Evolutionary conservation across 2,888 invertebrate species (phyloP), one percentile per base, ranked within the genome.

Genomic region (Hyalella azteca): DNA sequence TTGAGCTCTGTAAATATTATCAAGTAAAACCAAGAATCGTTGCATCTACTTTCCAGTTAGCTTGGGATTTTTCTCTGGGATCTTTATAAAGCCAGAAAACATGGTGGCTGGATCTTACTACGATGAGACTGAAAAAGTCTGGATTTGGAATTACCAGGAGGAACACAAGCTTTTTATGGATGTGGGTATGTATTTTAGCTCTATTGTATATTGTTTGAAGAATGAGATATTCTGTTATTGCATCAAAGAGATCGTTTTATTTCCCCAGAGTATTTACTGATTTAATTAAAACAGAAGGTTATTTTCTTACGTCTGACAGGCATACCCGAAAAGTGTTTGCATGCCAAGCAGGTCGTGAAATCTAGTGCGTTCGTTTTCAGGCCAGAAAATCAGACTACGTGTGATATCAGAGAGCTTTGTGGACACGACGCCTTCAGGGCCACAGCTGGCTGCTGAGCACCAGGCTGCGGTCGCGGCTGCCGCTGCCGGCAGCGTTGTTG

Each of bases 21-120:
- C n/a, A n/a, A n/a, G n/a, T n/a, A n/a, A n/a, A n/a, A n/a, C n/a
- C n/a, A n/a, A n/a, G n/a, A n/a, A n/a, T n/a, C n/a, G n/a, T n/a
- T n/a, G n/a, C n/a, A n/a, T n/a, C n/a, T n/a, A n/a, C 13, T 36
- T 39, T 91, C 81, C 89, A 95, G 96, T 98, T 1, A 94, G 96
- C 1, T 88, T 98, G 85, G 97, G 96, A 78, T 98, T 98, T 89
- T 99, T 97, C 88, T 97, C 97, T 89, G 98, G 99, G 87, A 96
- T 99, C 84, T 89, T 97, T 79, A 95, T 99, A 87, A 96, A 97
- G 41, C 93, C 95, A 0, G 93, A 94, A 87, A 93, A 94, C 50
- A 89, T 99, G 45, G 98, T 97, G 88, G 95, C 96, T 88, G 97
- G 97, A 2, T 95, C 96, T 0, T 91, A 94, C 86, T 98, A 97